phyloP scores from a whole-genome alignment of 2,113 vertebrate genomes.

The Cyanistes caeruleus region DNA sequence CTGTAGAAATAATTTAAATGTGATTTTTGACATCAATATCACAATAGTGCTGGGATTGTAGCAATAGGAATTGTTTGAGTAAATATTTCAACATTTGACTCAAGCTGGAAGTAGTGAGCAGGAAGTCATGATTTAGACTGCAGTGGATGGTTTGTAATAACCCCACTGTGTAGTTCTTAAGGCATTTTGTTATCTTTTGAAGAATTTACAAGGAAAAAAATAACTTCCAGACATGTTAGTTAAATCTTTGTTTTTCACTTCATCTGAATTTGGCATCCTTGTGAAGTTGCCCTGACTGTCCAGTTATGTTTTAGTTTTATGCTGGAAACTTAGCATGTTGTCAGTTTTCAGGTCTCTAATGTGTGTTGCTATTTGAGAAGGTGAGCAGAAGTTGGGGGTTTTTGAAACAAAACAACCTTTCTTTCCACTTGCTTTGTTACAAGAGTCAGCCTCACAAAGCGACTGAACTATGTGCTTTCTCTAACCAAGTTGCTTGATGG shows the following conservation, averaged over 20 bases:
- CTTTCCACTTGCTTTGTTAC: not conserved
- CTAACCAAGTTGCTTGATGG: slow-evolving; percentile 44
- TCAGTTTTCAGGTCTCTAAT: not conserved
- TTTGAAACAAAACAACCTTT: not conserved
- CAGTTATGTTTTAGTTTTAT: not conserved
- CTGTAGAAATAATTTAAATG: not conserved
- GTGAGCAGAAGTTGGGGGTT: not conserved
- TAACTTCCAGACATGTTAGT: not conserved
- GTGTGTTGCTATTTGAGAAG: not conserved
- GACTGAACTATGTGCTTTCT: not conserved
- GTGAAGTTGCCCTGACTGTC: not conserved
- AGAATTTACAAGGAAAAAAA: not conserved
- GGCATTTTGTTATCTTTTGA: not conserved
- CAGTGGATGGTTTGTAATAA: not conserved
- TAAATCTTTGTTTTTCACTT: not conserved
- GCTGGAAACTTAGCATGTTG: not conserved
- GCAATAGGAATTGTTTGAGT: not conserved
- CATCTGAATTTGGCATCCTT: not conserved
- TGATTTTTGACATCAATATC: not conserved
- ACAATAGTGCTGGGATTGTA: not conserved
- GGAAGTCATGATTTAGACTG: not conserved
- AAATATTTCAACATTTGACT: not conserved
- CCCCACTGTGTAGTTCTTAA: not conserved
- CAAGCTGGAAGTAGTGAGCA: not conserved
- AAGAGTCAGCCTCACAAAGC: not conserved